phyloP scores from a whole-genome alignment of 2,113 vertebrate species.

The Polypterus bichir region DNA sequence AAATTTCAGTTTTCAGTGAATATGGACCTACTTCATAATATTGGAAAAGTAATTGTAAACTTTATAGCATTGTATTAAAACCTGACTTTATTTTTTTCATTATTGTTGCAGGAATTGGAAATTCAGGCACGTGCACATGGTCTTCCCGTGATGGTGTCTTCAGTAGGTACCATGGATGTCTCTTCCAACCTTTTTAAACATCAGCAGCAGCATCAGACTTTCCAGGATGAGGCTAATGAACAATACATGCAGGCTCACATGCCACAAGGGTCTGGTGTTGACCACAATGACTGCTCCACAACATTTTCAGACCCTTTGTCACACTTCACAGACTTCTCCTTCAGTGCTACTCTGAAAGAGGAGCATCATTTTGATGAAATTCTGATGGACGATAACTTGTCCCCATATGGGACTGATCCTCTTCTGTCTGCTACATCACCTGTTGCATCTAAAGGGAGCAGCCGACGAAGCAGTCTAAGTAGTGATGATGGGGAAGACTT shows the following conservation, averaged over 20 bases:
- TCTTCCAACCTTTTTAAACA: slow-evolving; percentile 63
- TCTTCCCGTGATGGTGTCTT: slow-evolving; percentile 59
- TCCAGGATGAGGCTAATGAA: slow-evolving; percentile 63
- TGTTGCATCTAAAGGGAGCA: slow-evolving; percentile 77
- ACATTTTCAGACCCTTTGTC: slow-evolving; percentile 88
- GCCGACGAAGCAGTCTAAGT: slow-evolving; percentile 84
- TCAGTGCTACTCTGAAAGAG: slow-evolving; percentile 79
- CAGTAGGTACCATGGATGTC: slow-evolving; percentile 52
- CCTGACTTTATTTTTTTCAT: slow-evolving; percentile 1
- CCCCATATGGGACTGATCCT: slow-evolving; percentile 75
- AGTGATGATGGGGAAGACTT: slow-evolving; percentile 71
- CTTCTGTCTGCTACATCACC: slow-evolving; percentile 78
- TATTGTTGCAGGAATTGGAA: slow-evolving; percentile 73
- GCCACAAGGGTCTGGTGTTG: slow-evolving; percentile 39
- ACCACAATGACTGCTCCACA: slow-evolving; percentile 47
- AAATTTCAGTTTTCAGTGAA: too few relatives aligned
- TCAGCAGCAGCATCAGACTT: slow-evolving; percentile 56
- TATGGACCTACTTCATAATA: too few relatives aligned
- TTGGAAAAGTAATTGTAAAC: too few relatives aligned
- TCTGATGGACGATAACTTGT: slow-evolving; percentile 71
- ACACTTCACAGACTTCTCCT: slow-evolving; percentile 91
- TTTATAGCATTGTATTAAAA: too few relatives aligned
- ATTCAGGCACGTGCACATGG: slow-evolving; percentile 85
- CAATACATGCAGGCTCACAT: slow-evolving; percentile 57
- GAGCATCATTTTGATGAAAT: slow-evolving; percentile 76